Percentiles rank a stretch among this genome's conserved stretches.
Evolutionary conservation across 2,113 vertebrate genomes (phyloP).

Genomic region (Tenrec ecaudatus): DNA sequence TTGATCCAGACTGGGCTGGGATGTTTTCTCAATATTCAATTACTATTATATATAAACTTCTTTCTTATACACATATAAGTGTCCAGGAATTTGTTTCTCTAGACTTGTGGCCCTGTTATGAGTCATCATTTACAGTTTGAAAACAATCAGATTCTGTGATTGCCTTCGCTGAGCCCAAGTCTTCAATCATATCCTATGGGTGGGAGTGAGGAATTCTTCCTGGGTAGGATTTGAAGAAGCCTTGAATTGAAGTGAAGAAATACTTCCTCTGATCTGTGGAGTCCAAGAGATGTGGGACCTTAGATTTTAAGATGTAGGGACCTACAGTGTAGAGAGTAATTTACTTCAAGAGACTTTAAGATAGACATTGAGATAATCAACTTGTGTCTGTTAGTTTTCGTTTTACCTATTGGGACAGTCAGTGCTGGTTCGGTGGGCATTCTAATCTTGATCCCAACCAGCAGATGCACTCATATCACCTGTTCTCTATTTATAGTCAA

Average conservation of each 20-base stretch:
- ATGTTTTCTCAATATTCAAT: no score
- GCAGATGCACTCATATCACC: not conserved
- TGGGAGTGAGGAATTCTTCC: not conserved
- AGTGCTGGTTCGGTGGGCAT: not conserved
- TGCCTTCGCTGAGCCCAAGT: not conserved
- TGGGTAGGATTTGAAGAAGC: not conserved
- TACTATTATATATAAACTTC: no score
- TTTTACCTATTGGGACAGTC: not conserved
- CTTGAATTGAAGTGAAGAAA: not conserved
- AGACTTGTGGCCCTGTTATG: not conserved
- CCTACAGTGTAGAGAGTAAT: not conserved
- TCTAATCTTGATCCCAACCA: not conserved
- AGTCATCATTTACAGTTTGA: not conserved
- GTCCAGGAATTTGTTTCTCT: no score
- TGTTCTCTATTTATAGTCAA: not conserved
- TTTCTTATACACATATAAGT: no score
- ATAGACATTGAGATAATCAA: not conserved
- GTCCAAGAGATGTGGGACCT: not conserved
- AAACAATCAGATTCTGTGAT: constrained; percentile 16
- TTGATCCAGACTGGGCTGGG: no score
- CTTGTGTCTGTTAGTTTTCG: not conserved
- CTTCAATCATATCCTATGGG: not conserved
- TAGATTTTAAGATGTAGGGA: not conserved
- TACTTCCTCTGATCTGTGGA: not conserved
- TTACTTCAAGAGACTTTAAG: not conserved